Evolutionary conservation across 2,797 vertebrate species (phyloP).

Genomic region (Poeciliopsis infans): DNA sequence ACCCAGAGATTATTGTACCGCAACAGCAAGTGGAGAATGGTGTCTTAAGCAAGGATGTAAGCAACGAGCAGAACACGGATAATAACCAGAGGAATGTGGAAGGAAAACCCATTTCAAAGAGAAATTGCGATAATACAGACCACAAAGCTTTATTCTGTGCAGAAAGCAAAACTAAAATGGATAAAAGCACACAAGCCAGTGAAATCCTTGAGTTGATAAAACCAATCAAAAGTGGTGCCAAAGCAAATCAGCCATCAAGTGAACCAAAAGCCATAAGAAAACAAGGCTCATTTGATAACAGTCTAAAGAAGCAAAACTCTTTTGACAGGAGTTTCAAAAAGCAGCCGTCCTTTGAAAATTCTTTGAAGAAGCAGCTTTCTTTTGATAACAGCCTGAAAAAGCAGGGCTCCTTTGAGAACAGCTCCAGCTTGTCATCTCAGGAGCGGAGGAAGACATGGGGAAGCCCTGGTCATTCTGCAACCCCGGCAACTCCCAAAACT

Average conservation of each 20-base stretch:
- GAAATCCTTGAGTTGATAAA: conserved; percentile 52
- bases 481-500: conserved; percentile 64
- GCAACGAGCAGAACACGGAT: conserved; percentile 46
- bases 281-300: conserved; percentile 73
- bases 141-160: conserved; percentile 9
- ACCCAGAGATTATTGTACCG: conserved; percentile 64
- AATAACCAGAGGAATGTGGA: conserved; percentile 51
- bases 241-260: conserved; percentile 41
- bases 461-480: conserved; percentile 73
- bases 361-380: conserved; percentile 74
- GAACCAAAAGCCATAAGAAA: conserved; percentile 72
- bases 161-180: conserved; percentile 62
- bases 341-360: conserved; percentile 73
- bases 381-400: conserved; percentile 76
- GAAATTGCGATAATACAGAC: conserved; percentile 26
- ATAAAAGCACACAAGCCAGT: conserved; percentile 73
- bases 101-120: conserved; percentile 13
- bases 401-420: conserved; percentile 71
- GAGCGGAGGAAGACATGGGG: conserved; percentile 81
- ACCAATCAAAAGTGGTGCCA: conserved; percentile 51
- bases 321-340: conserved; percentile 76
- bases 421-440: conserved; percentile 63
- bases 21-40: conserved; percentile 78
- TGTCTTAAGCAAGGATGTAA: conserved; percentile 34
- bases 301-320: conserved; percentile 70